Percentiles rank a stretch among this genome's conserved stretches.
These are phyloP conservation scores for Mesoclemmys tuberculata DNA, from an alignment of 2,113 vertebrate species.

Conservation along the genomic window DNA sequence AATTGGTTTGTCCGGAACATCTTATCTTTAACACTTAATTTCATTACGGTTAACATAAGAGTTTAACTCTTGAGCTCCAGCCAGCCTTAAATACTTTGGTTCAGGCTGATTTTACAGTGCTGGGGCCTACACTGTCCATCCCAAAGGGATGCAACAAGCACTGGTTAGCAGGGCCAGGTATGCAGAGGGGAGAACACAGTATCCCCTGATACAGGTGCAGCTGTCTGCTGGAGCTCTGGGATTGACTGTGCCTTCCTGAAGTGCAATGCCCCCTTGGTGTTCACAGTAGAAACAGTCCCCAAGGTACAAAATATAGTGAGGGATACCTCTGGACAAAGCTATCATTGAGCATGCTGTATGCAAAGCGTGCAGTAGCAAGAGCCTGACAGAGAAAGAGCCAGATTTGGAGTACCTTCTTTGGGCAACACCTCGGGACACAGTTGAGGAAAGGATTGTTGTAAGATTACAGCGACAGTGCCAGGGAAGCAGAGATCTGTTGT, in stretches of 20 bases:
- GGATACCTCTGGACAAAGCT: not conserved
- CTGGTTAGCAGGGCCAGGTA: not conserved
- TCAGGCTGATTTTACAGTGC: too few species aligned
- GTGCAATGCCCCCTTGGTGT: accelerated
- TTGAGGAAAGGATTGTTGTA: too few species aligned
- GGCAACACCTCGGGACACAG: too few species aligned
- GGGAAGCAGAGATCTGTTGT: not conserved
- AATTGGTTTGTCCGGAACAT: too few species aligned
- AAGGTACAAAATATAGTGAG: accelerated
- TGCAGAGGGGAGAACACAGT: not conserved
- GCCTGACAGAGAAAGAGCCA: not conserved
- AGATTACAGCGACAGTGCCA: not conserved
- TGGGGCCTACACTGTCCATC: too few species aligned
- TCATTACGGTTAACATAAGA: too few species aligned
- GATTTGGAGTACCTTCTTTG: not conserved
- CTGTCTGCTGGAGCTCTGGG: not conserved
- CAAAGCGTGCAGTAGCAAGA: not conserved
- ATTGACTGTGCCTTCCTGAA: accelerated
- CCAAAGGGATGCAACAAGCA: not conserved
- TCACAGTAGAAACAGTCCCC: accelerated
- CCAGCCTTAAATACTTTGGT: too few species aligned
- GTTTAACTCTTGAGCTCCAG: too few species aligned
- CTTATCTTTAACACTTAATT: too few species aligned
- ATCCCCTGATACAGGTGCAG: not conserved
- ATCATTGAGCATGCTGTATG: accelerated